Evolutionary conservation across 2,888 invertebrate species (phyloP).

Genomic region (Euplexia lucipara): DNA sequence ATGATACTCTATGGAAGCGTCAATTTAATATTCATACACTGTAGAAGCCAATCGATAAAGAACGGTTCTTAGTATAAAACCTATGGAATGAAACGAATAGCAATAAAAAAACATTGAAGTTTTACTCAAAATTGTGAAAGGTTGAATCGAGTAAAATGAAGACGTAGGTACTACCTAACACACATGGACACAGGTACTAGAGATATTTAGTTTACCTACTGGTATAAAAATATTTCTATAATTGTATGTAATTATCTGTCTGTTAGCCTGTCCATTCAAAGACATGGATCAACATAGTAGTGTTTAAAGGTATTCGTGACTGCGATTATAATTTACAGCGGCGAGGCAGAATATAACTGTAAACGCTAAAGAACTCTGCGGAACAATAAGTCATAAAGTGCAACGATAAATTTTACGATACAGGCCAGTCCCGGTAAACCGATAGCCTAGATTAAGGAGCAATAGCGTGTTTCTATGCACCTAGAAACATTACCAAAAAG

Average conservation of each 20-base stretch:
- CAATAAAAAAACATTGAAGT: conserved; percentile 19
- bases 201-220: conserved; percentile 10
- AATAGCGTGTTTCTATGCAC: conserved; percentile 52
- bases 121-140: conserved; percentile 37
- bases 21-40: conserved; percentile 55
- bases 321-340: conserved; percentile 56
- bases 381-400: conserved; percentile 86
- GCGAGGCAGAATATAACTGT: conserved; percentile 65
- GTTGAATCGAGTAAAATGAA: conserved; percentile 5
- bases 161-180: background rate
- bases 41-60: conserved; percentile 62
- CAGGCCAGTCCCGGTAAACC: conserved; percentile 76
- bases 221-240: conserved; percentile 19
- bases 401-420: conserved; percentile 85
- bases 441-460: conserved; percentile 82
- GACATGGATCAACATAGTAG: conserved; percentile 52
- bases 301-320: conserved; percentile 72
- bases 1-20: conserved; percentile 41
- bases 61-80: conserved; percentile 50
- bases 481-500: conserved; percentile 34
- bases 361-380: conserved; percentile 68
- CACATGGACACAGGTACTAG: background rate
- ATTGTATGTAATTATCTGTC: conserved; percentile 35
- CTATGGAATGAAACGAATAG: conserved; percentile 43
- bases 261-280: conserved; percentile 44